Conservation (phyloP, 2,797 vertebrate species). For the Microctenopoma lineatum region DNA sequence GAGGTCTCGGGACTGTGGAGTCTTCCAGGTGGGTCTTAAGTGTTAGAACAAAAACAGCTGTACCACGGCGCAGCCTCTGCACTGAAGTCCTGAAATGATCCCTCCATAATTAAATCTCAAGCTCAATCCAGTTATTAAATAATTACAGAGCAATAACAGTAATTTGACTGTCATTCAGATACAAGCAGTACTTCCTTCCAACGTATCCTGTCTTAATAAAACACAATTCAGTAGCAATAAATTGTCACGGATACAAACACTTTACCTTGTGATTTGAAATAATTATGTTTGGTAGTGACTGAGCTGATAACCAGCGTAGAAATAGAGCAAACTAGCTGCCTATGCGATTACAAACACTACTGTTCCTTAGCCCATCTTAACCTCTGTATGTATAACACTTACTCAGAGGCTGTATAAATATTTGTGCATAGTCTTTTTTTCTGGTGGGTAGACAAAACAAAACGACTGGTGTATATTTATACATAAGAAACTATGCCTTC, state of each 20-base stretch:
- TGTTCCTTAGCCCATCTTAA: too few species aligned
- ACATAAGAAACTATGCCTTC: not conserved
- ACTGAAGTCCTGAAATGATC: not conserved
- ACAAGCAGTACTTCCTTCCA: not conserved
- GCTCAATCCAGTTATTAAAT: conserved; percentile 7
- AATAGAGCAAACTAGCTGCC: not conserved
- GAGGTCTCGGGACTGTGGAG: conserved; percentile 98
- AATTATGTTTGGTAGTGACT: not conserved
- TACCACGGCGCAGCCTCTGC: not conserved
- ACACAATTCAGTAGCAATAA: not conserved
- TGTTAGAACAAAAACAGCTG: not conserved
- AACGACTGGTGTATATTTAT: not conserved
- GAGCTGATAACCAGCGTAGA: not conserved
- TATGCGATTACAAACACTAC: not conserved
- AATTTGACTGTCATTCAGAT: not conserved
- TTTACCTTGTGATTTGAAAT: not conserved
- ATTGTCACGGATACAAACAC: not conserved
- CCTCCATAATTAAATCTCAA: not conserved
- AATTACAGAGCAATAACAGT: conserved; percentile 2
- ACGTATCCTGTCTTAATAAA: not conserved
- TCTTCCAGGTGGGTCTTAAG: conserved; percentile 90
- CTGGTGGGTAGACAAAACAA: not conserved
- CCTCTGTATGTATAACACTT: too few species aligned
- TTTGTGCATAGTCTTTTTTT: not conserved
- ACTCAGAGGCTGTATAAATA: too few species aligned